Conservation (phyloP, 2,797 vertebrate species). For the Novumbra hubbsi region DNA sequence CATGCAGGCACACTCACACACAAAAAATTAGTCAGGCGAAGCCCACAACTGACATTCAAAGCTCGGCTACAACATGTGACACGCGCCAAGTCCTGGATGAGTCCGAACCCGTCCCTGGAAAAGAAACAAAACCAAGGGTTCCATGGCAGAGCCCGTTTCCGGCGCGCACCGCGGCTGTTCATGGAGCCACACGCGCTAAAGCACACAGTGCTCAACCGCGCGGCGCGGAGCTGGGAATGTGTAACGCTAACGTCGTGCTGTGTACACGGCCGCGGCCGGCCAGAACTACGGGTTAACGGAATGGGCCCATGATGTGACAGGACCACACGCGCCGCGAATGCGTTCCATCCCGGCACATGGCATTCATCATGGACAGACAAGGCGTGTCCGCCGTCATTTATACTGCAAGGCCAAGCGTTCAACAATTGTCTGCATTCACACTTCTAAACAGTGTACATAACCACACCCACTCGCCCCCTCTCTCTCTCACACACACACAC, state of each 20-base stretch:
- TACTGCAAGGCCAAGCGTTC: too few relatives aligned
- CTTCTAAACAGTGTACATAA: too few relatives aligned
- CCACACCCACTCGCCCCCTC: conserved; percentile 14
- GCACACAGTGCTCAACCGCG: background rate
- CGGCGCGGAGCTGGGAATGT: background rate
- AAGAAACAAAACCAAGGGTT: background rate
- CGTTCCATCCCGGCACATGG: too few relatives aligned
- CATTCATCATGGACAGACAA: background rate
- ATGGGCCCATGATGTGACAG: background rate
- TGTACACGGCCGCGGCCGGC: background rate
- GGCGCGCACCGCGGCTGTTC: too few relatives aligned
- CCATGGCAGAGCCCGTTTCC: background rate
- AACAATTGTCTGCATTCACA: too few relatives aligned
- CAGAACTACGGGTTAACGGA: too few relatives aligned
- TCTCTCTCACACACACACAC: background rate
- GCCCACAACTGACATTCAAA: conserved; percentile 66
- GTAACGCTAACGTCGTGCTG: background rate
- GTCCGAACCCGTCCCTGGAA: conserved; percentile 15
- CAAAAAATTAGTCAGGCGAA: conserved; percentile 46
- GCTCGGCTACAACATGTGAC: conserved; percentile 54
- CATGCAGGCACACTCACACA: conserved; percentile 18
- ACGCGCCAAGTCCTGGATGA: conserved; percentile 30
- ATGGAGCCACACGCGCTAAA: too few relatives aligned
- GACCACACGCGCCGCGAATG: background rate
- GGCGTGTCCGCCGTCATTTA: conserved; percentile 7